Base-by-base conservation (phyloP, 2,113 vertebrate species). In the Myanophis thanlyinensis region DNA sequence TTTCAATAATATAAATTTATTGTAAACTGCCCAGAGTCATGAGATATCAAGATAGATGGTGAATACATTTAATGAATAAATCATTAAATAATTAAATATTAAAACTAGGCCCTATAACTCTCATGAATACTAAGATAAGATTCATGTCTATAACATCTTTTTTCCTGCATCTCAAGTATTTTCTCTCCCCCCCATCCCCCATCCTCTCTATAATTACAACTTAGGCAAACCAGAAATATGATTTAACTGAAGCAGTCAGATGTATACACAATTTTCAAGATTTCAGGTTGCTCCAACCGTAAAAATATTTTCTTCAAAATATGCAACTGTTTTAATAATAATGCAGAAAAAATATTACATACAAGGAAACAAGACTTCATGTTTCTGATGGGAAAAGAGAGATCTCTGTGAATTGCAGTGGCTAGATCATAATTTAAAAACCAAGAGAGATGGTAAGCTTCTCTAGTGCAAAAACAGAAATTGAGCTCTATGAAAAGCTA, bases 231-330 rank as follows among this genome's bases (percentile, higher is more conserved):
- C 44, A 44, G 18, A 44, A 44, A 44, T 44, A 80, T 80, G 22
- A 80, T 80, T 80, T 35, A 80, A 80, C 35, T 80, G 73, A 80
- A 80, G 35, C 73, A 80, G 18, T 80, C 73, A 44, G 12, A 67
- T 67, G 30, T 94, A 87, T 30, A 48, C 46, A 54, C 87, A 51
- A 47, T 35, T 91, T 93, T 88, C 56, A 30, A 53, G 3, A 0
- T 48, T 52, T 95, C 54, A 94, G 10, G 2, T 25, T 93, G 51
- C n/a, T 93, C 92, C 86, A 47, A 91, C 1, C 49, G 12, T 46
- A 93, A 46, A 49, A 93, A 93, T n/a, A 1, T 62, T 90, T 88
- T 49, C 35, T 80, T 91, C 30, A 91, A 89, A 96, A 93, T 11
- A 0, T 27, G 47, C 20, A 73, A 89, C 15, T 91, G 84, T 9